phyloP scores from a whole-genome alignment of 1,140 invertebrate genomes.

The Bilobella aurantiaca region DNA sequence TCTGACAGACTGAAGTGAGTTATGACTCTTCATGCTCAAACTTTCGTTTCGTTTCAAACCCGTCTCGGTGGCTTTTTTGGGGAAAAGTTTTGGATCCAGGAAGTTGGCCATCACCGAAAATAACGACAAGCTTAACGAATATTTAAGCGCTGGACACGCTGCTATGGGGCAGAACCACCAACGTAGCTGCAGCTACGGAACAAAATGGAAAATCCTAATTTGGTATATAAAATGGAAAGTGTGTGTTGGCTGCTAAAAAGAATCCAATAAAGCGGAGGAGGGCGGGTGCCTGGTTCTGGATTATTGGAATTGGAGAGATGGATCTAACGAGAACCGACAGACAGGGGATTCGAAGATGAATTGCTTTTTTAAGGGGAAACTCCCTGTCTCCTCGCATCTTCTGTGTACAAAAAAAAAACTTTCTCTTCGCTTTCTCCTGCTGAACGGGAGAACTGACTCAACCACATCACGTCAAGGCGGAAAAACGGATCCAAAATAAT shows the following conservation, averaged over 20 bases:
- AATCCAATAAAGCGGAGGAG: background rate
- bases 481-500: slow-evolving; percentile 34
- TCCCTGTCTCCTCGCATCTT: background rate
- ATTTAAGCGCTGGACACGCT: background rate
- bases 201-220: background rate
- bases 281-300: background rate
- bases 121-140: background rate
- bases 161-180: background rate
- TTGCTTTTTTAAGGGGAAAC: slow-evolving; percentile 9
- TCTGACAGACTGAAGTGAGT: slow-evolving; percentile 35
- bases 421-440: slow-evolving; percentile 1
- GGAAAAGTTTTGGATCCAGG: background rate
- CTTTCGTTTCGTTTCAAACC: slow-evolving; percentile 3
- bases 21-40: slow-evolving; percentile 24
- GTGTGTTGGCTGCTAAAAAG: background rate
- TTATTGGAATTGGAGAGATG: slow-evolving; percentile 8
- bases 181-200: too few species aligned
- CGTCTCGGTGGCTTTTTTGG: too few species aligned
- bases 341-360: slow-evolving; percentile 5
- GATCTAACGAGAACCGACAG: slow-evolving; percentile 6
- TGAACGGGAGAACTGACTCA: too few species aligned
- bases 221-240: background rate
- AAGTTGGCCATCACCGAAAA: background rate
- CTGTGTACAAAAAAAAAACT: background rate
- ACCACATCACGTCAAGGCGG: slow-evolving; percentile 26